phyloP scores from a whole-genome alignment of 2,888 invertebrate species.

The Papilio protenor region DNA sequence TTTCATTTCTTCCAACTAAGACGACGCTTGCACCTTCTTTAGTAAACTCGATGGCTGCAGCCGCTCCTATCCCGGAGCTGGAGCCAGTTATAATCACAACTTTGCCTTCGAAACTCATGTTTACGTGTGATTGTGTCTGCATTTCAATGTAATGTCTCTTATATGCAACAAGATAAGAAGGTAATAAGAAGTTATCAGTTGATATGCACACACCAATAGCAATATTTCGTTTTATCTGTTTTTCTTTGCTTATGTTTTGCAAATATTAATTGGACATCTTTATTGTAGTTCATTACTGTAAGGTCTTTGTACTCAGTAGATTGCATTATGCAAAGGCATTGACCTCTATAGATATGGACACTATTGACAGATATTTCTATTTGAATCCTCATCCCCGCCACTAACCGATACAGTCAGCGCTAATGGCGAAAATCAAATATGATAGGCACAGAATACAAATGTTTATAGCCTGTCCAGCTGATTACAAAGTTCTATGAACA shows the following conservation, averaged over 20 bases:
- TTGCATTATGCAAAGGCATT: background rate
- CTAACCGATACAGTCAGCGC: too few species aligned
- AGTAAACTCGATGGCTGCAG: constrained; percentile 57
- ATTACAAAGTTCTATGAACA: too few species aligned
- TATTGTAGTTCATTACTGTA: too few species aligned
- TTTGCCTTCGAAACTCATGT: constrained; percentile 56
- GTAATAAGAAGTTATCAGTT: background rate
- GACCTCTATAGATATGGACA: too few species aligned
- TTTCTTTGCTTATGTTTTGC: background rate
- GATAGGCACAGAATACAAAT: too few species aligned
- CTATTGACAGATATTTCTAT: too few species aligned
- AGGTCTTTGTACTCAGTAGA: too few species aligned
- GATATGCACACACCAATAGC: background rate
- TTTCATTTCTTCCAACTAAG: constrained; percentile 58
- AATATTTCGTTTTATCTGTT: background rate
- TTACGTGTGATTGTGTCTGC: background rate
- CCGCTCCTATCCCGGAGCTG: constrained; percentile 66
- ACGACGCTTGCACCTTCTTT: constrained; percentile 59
- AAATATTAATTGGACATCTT: background rate
- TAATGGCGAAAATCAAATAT: too few species aligned
- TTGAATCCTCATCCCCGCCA: background rate
- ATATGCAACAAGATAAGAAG: background rate
- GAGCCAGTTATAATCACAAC: constrained; percentile 62
- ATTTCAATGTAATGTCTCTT: too few species aligned
- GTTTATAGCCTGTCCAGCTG: too few species aligned